A percentile compares a stretch with the other conserved stretches of the same genome.
Conservation (phyloP, 1,140 invertebrate species). For the Diorhabda sublineata region DNA sequence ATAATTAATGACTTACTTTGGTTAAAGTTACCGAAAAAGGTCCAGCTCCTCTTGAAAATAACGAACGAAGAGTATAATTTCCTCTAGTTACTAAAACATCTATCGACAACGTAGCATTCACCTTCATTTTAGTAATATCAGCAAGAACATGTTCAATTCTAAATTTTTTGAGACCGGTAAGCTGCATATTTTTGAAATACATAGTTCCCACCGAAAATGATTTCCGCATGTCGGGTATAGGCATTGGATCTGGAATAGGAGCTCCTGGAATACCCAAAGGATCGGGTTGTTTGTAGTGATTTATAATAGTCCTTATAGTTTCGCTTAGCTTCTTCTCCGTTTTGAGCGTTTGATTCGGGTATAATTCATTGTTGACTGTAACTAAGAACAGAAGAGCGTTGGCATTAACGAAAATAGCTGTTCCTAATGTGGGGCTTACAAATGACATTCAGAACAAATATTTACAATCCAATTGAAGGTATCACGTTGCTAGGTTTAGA, state of each 20-base stretch:
- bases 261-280: slow-evolving; percentile 71
- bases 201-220: slow-evolving; percentile 65
- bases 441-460: too few relatives aligned
- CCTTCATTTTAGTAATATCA: slow-evolving; percentile 64
- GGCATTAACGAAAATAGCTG: too few relatives aligned
- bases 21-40: slow-evolving; percentile 71
- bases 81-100: slow-evolving; percentile 66
- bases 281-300: slow-evolving; percentile 77
- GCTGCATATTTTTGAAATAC: slow-evolving; percentile 64
- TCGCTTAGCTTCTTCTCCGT: slow-evolving; percentile 65
- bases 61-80: slow-evolving; percentile 69
- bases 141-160: slow-evolving; percentile 62
- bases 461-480: too few relatives aligned
- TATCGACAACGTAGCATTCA: slow-evolving; percentile 62
- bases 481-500: too few relatives aligned
- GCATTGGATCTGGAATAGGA: slow-evolving; percentile 72
- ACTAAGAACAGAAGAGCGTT: not conserved
- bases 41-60: slow-evolving; percentile 67
- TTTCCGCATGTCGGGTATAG: slow-evolving; percentile 71
- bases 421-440: too few relatives aligned
- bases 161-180: slow-evolving; percentile 75
- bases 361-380: not conserved
- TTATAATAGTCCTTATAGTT: slow-evolving; percentile 64
- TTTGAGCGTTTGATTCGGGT: slow-evolving; percentile 2
- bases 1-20: slow-evolving; percentile 51